Percentiles rank a stretch among this genome's conserved stretches.
Conservation (phyloP, 2,797 vertebrate genomes). For the Ptychadena robeensis region DNA sequence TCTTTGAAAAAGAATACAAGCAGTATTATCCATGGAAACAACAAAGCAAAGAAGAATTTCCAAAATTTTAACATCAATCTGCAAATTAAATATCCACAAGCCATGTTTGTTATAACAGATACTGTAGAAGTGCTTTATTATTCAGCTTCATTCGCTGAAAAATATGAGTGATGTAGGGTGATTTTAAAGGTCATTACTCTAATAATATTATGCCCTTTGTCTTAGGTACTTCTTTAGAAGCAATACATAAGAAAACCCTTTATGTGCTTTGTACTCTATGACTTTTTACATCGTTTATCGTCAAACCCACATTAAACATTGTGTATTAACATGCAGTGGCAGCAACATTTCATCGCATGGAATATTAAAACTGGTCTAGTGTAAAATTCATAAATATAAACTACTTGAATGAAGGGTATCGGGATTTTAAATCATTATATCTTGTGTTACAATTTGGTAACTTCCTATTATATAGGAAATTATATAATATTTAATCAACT, state of each 20-base stretch:
- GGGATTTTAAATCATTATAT: slow-evolving; percentile 34
- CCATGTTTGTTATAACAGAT: background rate
- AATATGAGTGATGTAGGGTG: background rate
- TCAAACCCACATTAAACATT: slow-evolving; percentile 40
- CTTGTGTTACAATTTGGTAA: slow-evolving; percentile 32
- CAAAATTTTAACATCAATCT: background rate
- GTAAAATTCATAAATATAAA: slow-evolving; percentile 48
- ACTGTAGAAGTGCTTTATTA: background rate
- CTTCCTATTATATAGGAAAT: slow-evolving; percentile 39
- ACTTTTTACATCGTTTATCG: slow-evolving; percentile 21
- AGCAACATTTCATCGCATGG: slow-evolving; percentile 38
- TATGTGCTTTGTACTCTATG: slow-evolving; percentile 7
- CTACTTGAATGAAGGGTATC: slow-evolving; percentile 13
- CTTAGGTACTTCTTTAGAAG: background rate
- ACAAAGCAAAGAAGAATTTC: background rate
- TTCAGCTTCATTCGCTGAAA: background rate
- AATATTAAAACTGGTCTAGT: slow-evolving; percentile 44
- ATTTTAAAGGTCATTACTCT: background rate
- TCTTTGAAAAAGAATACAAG: background rate
- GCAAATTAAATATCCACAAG: background rate
- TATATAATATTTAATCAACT: slow-evolving; percentile 45
- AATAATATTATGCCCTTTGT: background rate
- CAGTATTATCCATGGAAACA: background rate
- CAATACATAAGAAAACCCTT: background rate
- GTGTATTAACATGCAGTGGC: slow-evolving; percentile 18